Evolutionary conservation across 2,797 vertebrate species (phyloP).

Genomic region (Lacerta agilis): DNA sequence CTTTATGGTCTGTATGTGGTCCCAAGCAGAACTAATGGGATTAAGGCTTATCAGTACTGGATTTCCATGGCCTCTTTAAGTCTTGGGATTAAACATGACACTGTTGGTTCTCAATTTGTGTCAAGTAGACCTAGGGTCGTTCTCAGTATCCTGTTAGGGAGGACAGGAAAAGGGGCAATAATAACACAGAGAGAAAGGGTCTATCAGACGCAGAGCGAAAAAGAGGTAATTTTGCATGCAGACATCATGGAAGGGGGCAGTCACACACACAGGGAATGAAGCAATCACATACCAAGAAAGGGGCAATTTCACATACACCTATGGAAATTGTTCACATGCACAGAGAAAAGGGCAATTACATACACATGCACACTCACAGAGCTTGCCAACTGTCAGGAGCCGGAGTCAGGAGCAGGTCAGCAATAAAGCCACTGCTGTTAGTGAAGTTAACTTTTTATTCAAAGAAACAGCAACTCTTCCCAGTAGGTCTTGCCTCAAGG

Average conservation of each 20-base stretch:
- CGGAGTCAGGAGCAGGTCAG: no score
- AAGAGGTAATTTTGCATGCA: neutral
- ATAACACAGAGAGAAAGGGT: neutral
- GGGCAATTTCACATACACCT: neutral
- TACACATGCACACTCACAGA: no score
- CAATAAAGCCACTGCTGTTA: no score
- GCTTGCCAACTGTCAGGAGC: neutral
- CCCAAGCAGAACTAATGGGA: slow-evolving; percentile 9
- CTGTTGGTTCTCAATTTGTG: neutral
- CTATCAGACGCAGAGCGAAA: neutral
- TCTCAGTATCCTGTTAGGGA: neutral
- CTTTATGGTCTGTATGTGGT: neutral
- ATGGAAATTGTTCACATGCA: no score
- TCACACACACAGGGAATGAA: neutral
- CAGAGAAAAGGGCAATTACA: neutral
- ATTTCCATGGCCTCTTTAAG: neutral
- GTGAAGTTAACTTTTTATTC: no score
- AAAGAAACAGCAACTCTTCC: no score
- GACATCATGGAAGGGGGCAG: neutral
- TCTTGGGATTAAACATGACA: neutral
- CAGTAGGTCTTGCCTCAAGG: no score
- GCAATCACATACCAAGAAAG: no score
- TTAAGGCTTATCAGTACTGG: neutral
- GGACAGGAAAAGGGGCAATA: neutral
- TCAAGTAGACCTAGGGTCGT: neutral